phyloP scores from a whole-genome alignment of 2,888 invertebrate species.

The Macrophya annulata region DNA sequence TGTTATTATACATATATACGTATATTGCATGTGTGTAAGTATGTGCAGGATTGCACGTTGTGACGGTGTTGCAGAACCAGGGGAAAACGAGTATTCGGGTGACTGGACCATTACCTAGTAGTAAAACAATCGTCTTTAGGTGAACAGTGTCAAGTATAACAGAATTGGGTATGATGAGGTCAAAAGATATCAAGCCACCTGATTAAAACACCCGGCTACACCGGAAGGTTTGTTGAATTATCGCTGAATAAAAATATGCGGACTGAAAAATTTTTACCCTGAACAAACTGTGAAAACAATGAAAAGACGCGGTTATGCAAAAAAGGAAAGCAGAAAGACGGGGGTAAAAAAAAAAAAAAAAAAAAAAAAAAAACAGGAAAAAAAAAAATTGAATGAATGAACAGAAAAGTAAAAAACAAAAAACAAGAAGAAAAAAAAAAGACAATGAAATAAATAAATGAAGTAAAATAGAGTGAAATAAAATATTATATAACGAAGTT shows the following conservation, averaged over 20 bases:
- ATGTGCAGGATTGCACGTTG: background rate
- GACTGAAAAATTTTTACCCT: slow-evolving; percentile 24
- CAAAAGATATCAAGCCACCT: slow-evolving; percentile 33
- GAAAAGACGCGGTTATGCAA: slow-evolving; percentile 16
- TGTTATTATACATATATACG: too few species aligned
- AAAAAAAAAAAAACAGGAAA: too few species aligned
- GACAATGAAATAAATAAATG: background rate
- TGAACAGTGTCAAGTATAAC: background rate
- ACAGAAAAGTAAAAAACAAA: background rate
- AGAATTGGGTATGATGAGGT: background rate
- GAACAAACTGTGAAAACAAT: slow-evolving; percentile 44
- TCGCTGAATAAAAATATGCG: slow-evolving; percentile 51
- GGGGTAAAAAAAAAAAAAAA: background rate
- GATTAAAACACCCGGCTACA: slow-evolving; percentile 53
- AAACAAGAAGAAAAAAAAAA: background rate
- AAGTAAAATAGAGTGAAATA: slow-evolving; percentile 7
- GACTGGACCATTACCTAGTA: slow-evolving; percentile 25
- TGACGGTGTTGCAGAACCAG: slow-evolving; percentile 33
- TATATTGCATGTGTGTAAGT: background rate
- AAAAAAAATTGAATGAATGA: background rate
- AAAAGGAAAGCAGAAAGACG: background rate
- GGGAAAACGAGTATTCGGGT: slow-evolving; percentile 41
- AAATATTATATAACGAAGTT: background rate
- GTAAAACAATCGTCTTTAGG: slow-evolving; percentile 30
- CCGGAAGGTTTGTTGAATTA: slow-evolving; percentile 52